These are phyloP conservation scores for Cetoscarus ocellatus DNA, from an alignment of 2,797 vertebrate species.

Conservation along the genomic window DNA sequence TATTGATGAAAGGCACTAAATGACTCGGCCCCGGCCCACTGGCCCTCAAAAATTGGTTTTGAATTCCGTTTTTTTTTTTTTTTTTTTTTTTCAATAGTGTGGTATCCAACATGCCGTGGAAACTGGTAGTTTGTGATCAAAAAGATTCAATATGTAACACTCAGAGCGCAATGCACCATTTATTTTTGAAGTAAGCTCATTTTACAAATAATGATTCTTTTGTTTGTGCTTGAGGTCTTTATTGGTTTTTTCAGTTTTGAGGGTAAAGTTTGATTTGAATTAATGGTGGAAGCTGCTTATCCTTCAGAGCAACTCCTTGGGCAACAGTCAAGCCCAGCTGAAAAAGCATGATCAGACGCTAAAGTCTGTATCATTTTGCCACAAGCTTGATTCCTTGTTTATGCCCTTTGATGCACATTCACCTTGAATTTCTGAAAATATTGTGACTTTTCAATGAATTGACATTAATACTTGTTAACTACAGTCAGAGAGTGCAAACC, in stretches of 20 bases:
- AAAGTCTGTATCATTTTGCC: too few species aligned
- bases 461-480: too few species aligned
- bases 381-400: too few species aligned
- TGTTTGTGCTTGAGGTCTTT: neutral
- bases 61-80: slow-evolving; percentile 42
- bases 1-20: slow-evolving; percentile 70
- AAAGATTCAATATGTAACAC: slow-evolving; percentile 7
- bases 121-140: slow-evolving; percentile 1
- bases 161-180: neutral
- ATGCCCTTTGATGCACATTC: too few species aligned
- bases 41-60: slow-evolving; percentile 46
- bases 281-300: neutral
- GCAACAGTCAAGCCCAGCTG: too few species aligned
- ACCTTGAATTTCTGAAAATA: too few species aligned
- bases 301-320: too few species aligned
- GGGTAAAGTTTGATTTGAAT: neutral
- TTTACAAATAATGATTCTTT: neutral
- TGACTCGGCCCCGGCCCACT: slow-evolving; percentile 44
- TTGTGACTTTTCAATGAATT: too few species aligned
- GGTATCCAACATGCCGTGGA: slow-evolving; percentile 19
- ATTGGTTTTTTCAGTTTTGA: neutral
- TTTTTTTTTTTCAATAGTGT: slow-evolving; percentile 37
- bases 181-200: neutral
- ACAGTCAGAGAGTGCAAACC: too few species aligned
- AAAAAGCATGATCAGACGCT: too few species aligned